Evolutionary conservation across 2,888 invertebrate genomes (phyloP).

Genomic region (Apoderus coryli): DNA sequence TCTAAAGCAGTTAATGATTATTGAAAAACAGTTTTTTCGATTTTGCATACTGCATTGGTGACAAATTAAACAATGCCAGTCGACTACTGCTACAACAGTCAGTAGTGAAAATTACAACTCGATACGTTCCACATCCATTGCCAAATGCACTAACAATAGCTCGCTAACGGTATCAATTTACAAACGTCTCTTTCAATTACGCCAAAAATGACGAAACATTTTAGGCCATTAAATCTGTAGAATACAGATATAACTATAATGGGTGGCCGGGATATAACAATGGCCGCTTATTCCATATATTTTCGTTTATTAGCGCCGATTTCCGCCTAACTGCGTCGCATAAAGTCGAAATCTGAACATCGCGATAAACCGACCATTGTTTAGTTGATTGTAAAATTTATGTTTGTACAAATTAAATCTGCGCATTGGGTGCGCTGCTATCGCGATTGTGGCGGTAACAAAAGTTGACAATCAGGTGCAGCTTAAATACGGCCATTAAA

Average conservation of each 20-base stretch:
- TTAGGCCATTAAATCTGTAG: constrained; percentile 26
- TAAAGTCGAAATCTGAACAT: constrained; percentile 35
- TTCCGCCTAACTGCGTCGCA: constrained; percentile 31
- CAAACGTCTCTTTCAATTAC: constrained; percentile 25
- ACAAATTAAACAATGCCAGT: no score
- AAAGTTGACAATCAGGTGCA: no score
- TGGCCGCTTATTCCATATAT: constrained; percentile 27
- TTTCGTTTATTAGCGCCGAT: constrained; percentile 33
- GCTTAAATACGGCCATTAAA: no score
- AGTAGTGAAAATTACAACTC: no score
- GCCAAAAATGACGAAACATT: constrained; percentile 26
- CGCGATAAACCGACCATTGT: constrained; percentile 35
- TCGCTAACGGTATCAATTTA: constrained; percentile 21
- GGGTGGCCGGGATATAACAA: constrained; percentile 22
- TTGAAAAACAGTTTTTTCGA: no score
- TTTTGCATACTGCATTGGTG: no score
- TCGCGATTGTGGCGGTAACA: constrained; percentile 24
- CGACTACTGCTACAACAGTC: no score
- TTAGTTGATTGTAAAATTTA: constrained; percentile 36
- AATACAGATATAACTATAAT: constrained; percentile 29
- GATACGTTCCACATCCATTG: no score
- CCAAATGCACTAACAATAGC: no score
- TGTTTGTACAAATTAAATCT: constrained; percentile 37
- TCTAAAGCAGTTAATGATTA: no score
- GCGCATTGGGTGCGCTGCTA: constrained; percentile 16